These are phyloP conservation scores for Rhyacophila brunnea DNA, from an alignment of 1,140 invertebrate species.

Conservation along the genomic window DNA sequence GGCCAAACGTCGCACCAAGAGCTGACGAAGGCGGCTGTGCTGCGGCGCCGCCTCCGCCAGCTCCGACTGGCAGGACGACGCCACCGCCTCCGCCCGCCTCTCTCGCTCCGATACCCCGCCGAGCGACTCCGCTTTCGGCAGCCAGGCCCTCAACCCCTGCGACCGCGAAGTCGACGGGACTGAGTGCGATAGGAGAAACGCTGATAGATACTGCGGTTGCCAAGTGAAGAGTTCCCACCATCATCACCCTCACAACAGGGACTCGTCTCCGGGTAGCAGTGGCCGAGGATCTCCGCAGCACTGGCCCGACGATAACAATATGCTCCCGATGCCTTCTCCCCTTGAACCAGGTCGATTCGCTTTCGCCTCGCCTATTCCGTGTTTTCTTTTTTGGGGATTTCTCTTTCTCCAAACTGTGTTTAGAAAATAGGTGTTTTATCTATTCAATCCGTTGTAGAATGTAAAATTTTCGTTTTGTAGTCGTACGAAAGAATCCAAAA, in stretches of 20 bases:
- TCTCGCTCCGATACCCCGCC: slow-evolving; percentile 44
- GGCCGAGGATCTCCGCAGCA: slow-evolving; percentile 58
- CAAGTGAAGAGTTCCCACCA: no score
- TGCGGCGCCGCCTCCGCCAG: slow-evolving; percentile 11
- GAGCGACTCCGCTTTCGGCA: slow-evolving; percentile 53
- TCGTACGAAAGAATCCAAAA: no score
- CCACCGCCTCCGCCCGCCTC: neutral
- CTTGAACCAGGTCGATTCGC: slow-evolving; percentile 32
- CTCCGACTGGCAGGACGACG: slow-evolving; percentile 12
- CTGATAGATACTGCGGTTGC: slow-evolving; percentile 24
- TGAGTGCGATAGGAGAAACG: slow-evolving; percentile 35
- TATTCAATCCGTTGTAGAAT: no score
- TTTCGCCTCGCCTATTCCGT: no score
- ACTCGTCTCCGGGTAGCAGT: slow-evolving; percentile 37
- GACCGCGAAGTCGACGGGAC: slow-evolving; percentile 37
- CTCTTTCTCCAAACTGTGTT: no score
- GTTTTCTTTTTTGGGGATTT: no score
- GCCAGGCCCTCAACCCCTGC: slow-evolving; percentile 39
- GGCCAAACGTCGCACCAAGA: slow-evolving; percentile 1
- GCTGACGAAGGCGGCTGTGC: slow-evolving; percentile 19
- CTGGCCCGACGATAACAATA: slow-evolving; percentile 45
- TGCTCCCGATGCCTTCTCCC: slow-evolving; percentile 21
- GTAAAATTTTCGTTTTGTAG: no score
- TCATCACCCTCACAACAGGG: no score
- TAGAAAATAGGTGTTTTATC: no score